A percentile compares a stretch with the other conserved stretches of the same genome.
Evolutionary conservation across 2,888 invertebrate genomes (phyloP).

Genomic region (Drosophila fulvimacula): DNA sequence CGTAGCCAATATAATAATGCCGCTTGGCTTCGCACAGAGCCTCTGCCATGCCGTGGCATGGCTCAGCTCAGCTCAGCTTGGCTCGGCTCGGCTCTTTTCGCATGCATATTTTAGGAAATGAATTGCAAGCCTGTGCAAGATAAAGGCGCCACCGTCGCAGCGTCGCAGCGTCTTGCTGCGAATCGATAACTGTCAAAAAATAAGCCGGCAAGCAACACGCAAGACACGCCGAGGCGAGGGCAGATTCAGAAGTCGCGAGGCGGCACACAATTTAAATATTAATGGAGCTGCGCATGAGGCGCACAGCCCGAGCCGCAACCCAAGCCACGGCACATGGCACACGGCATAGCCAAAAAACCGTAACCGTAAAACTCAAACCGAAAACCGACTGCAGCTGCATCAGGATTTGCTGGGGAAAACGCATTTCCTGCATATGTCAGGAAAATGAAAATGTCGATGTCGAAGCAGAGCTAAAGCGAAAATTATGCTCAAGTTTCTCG

Average conservation of each 20-base stretch:
- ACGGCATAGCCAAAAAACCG: slow-evolving; percentile 78
- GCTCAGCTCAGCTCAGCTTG: neutral
- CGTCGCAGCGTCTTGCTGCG: slow-evolving; percentile 34
- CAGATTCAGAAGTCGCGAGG: slow-evolving; percentile 53
- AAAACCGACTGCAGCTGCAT: slow-evolving; percentile 39
- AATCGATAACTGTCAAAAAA: slow-evolving; percentile 83
- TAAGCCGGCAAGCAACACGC: slow-evolving; percentile 78
- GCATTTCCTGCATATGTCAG: slow-evolving; percentile 79
- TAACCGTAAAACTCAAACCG: slow-evolving; percentile 70
- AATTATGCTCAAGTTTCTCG: slow-evolving; percentile 5
- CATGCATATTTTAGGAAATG: slow-evolving; percentile 79
- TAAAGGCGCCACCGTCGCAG: slow-evolving; percentile 58
- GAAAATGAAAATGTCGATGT: slow-evolving; percentile 53
- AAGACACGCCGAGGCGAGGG: slow-evolving; percentile 23
- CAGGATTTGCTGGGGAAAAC: slow-evolving; percentile 67
- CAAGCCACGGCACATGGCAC: slow-evolving; percentile 42
- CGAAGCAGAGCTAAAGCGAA: slow-evolving; percentile 29
- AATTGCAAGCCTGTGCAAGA: slow-evolving; percentile 69
- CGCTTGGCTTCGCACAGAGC: slow-evolving; percentile 36
- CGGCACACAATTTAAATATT: slow-evolving; percentile 82
- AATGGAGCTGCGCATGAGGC: slow-evolving; percentile 71
- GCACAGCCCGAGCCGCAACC: slow-evolving; percentile 11
- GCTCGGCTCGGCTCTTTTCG: slow-evolving; percentile 26
- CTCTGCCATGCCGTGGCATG: neutral
- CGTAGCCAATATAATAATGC: slow-evolving; percentile 74